Conservation (phyloP, 2,888 invertebrate species). For the Lysandra bellargus region DNA sequence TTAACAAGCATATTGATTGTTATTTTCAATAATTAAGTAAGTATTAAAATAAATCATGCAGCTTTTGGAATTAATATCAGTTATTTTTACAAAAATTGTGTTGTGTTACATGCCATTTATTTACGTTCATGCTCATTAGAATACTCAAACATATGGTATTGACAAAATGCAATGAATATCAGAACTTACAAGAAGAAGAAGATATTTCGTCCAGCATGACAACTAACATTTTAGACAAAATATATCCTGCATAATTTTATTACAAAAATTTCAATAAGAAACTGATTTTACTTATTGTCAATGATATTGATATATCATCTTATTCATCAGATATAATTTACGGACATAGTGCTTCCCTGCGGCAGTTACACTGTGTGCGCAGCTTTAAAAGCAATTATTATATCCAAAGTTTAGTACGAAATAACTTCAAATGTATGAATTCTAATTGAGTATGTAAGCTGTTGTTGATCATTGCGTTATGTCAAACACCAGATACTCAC, state of each 20-base stretch:
- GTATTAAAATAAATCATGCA: conserved; percentile 15
- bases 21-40: neutral
- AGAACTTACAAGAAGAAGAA: neutral
- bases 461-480: conserved; percentile 12
- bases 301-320: too few species aligned
- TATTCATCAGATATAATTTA: too few species aligned
- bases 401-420: neutral
- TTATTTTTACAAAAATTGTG: conserved; percentile 3
- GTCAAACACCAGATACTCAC: conserved; percentile 47
- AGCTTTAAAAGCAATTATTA: too few species aligned
- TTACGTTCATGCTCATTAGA: conserved; percentile 19
- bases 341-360: too few species aligned
- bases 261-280: too few species aligned
- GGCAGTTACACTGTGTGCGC: too few species aligned
- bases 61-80: neutral
- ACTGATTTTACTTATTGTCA: too few species aligned
- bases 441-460: neutral
- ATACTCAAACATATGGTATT: conserved; percentile 14
- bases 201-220: too few species aligned
- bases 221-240: too few species aligned
- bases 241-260: too few species aligned
- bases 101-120: conserved; percentile 13
- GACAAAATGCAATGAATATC: conserved; percentile 21
- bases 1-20: neutral
- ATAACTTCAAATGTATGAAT: neutral